A percentile compares a stretch with the other conserved stretches of the same genome.
These are phyloP conservation scores for Asbolus verrucosus DNA, from an alignment of 1,140 invertebrate species.

Conservation along the genomic window DNA sequence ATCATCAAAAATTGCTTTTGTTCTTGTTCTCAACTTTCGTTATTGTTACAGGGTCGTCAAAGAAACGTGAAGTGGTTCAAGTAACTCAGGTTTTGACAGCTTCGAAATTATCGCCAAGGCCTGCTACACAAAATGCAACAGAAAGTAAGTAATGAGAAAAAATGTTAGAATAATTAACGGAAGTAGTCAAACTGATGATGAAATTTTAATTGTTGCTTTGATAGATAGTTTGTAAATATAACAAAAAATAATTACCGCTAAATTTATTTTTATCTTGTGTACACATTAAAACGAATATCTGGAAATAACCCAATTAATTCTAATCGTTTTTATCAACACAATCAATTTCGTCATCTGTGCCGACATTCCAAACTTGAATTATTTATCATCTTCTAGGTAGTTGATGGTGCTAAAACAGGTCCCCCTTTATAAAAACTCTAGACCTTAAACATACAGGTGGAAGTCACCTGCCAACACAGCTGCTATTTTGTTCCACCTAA, in stretches of 20 bases:
- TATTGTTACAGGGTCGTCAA: conserved; percentile 61
- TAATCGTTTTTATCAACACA: conserved; percentile 13
- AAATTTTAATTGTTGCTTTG: conserved; percentile 8
- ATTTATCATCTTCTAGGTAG: conserved; percentile 16
- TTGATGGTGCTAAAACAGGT: conserved; percentile 28
- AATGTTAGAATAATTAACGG: background rate
- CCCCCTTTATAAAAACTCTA: conserved; percentile 6
- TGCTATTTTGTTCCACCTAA: conserved; percentile 30
- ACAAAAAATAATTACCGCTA: background rate
- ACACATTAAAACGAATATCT: background rate
- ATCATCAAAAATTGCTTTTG: too few species aligned
- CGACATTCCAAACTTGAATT: background rate
- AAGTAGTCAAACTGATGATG: conserved; percentile 5
- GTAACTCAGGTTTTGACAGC: conserved; percentile 62
- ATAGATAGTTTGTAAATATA: conserved; percentile 14
- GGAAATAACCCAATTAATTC: conserved; percentile 25
- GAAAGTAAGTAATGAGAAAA: conserved; percentile 51
- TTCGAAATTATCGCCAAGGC: conserved; percentile 55
- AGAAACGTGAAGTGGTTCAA: conserved; percentile 60
- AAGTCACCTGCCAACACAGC: conserved; percentile 32
- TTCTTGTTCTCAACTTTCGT: too few species aligned
- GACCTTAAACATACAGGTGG: conserved; percentile 23
- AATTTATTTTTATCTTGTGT: conserved; percentile 25
- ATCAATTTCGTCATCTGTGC: conserved; percentile 2
- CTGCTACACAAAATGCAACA: conserved; percentile 47